phyloP scores from a whole-genome alignment of 2,797 vertebrate genomes.

The Bovichtus variegatus region DNA sequence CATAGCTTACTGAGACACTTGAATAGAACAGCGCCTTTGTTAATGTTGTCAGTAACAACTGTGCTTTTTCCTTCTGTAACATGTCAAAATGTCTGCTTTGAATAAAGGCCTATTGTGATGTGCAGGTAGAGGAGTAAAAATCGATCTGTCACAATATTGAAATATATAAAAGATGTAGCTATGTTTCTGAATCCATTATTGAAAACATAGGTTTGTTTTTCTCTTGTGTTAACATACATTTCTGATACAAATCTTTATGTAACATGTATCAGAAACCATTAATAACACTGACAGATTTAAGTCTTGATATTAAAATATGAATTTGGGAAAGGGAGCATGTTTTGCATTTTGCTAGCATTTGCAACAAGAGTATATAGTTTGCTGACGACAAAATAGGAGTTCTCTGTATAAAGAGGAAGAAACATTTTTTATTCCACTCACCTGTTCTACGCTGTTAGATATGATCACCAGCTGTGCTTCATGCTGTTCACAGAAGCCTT shows the following conservation, averaged over 20 bases:
- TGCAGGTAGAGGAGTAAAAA: no score
- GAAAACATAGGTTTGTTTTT: neutral
- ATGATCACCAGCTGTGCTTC: constrained; percentile 15
- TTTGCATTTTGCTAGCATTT: neutral
- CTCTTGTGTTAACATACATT: neutral
- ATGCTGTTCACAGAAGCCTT: fast-evolving
- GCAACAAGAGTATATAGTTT: neutral
- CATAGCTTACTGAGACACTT: no score
- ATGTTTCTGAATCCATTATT: neutral
- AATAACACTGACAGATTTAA: neutral
- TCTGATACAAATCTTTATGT: neutral
- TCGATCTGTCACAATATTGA: no score
- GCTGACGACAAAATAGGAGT: neutral
- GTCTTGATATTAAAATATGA: neutral
- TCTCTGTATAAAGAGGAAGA: neutral
- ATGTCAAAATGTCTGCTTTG: no score
- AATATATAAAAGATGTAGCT: no score
- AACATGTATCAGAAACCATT: neutral
- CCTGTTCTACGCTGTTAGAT: neutral
- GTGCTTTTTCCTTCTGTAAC: no score
- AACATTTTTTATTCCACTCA: constrained; percentile 3
- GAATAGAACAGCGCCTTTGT: no score
- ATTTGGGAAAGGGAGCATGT: neutral
- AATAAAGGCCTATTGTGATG: no score
- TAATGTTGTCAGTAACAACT: no score